Evolutionary conservation across 2,113 vertebrate genomes (phyloP), one percentile per base, ranked within the genome.

Genomic region (Pluvialis apricaria): DNA sequence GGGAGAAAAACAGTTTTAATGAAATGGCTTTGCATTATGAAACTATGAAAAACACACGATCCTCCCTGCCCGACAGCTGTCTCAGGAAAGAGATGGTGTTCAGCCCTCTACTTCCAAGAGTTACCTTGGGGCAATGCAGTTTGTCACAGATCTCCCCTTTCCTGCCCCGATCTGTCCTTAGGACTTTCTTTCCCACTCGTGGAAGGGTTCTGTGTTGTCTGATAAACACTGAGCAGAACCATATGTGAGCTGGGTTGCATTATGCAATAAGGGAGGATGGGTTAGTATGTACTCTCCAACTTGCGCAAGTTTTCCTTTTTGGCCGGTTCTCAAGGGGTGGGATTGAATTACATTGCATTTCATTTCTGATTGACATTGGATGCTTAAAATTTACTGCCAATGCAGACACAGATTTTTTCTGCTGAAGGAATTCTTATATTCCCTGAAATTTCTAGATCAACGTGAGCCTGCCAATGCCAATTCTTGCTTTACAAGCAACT

Each of bases 401-500:
- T 86, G 32, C 18, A 86, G 82, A 57, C 34, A 75, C 21, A 80
- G 40, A 29, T 61, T 82, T 92, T 95, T 94, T 58, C 52, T 90
- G 45, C 82, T 93, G 69, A 70, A 92, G 61, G 34, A 86, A 82
- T 94, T 93, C 86, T 92, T 92, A 40, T 73, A 81, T 85, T 93
- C 81, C 62, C 61, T 94, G 69, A 89, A 92, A 88, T 91, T 93
- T 95, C 76, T 93, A 83, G 72, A 85, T 93, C 65, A 95, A 91
- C 57, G 60, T 61, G 28, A 79, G 76, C 73, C 76, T 94, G 84
- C 77, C 92, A 86, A 62, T 95, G 92, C 71, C 93, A 95, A 86
- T 92, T 94, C 72, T 73, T 79, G 65, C 82, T 96, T 96, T 94
- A 97, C 81, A 93, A 94, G 82, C 62, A 86, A 89, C 88, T 92